Percentiles rank a stretch among this genome's conserved stretches.
These are phyloP conservation scores for Heliconius erato DNA, from an alignment of 2,888 invertebrate species.

Conservation along the genomic window DNA sequence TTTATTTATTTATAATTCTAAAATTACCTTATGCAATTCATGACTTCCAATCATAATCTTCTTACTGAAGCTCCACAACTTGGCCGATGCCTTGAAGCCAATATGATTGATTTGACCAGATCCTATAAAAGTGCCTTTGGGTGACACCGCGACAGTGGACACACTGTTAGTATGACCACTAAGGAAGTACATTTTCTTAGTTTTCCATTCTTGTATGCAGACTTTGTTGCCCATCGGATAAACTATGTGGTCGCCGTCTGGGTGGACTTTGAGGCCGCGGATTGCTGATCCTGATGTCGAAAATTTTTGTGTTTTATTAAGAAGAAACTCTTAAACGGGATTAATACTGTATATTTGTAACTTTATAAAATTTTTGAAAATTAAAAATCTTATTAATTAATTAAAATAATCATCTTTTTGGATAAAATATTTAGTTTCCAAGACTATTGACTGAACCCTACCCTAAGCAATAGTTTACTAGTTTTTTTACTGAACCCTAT, in stretches of 20 bases:
- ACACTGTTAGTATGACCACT: conserved; percentile 93
- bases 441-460: no score
- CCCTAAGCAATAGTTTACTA: no score
- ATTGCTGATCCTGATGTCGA: conserved; percentile 70
- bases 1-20: no score
- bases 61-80: conserved; percentile 93
- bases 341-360: no score
- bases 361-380: no score
- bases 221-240: conserved; percentile 93
- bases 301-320: background rate
- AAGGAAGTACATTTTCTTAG: conserved; percentile 90
- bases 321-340: no score
- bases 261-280: conserved; percentile 89
- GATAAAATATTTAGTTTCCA: no score
- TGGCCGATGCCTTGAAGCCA: conserved; percentile 94
- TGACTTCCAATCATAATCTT: conserved; percentile 88
- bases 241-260: conserved; percentile 89
- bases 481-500: no score
- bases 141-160: conserved; percentile 91
- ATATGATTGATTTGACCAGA: conserved; percentile 96
- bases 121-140: conserved; percentile 90
- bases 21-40: conserved; percentile 95
- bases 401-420: no score
- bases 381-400: no score
- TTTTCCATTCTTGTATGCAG: conserved; percentile 88